Conservation (phyloP, 2,888 invertebrate genomes). For the Cephus rjabovi region DNA sequence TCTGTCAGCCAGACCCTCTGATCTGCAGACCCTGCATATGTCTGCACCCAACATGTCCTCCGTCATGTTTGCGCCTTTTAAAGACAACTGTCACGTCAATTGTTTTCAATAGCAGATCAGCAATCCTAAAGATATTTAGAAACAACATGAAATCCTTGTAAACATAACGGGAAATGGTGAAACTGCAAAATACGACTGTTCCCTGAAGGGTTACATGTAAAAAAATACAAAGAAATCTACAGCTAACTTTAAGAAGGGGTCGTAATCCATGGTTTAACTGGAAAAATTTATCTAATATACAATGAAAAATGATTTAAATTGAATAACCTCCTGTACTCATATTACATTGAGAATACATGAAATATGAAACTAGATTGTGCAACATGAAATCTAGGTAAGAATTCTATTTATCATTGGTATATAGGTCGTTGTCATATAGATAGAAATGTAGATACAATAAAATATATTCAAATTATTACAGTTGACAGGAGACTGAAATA, state of each 20-base stretch:
- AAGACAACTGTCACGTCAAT: neutral
- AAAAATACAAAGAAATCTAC: no score
- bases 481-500: neutral
- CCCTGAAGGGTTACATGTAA: no score
- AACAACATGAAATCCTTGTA: neutral
- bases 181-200: no score
- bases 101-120: neutral
- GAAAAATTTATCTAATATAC: neutral
- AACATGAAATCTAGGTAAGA: neutral
- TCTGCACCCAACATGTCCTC: constrained; percentile 78
- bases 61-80: constrained; percentile 60
- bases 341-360: neutral
- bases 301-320: neutral
- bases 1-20: constrained; percentile 91
- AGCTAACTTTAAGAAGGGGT: no score
- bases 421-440: neutral
- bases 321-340: neutral
- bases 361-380: neutral
- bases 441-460: neutral
- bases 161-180: neutral
- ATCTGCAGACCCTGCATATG: constrained; percentile 98
- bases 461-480: neutral
- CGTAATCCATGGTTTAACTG: no score
- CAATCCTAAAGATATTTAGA: neutral
- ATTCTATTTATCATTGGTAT: neutral